Conservation (phyloP, 2,888 invertebrate genomes). For the Rhagonycha fulva region DNA sequence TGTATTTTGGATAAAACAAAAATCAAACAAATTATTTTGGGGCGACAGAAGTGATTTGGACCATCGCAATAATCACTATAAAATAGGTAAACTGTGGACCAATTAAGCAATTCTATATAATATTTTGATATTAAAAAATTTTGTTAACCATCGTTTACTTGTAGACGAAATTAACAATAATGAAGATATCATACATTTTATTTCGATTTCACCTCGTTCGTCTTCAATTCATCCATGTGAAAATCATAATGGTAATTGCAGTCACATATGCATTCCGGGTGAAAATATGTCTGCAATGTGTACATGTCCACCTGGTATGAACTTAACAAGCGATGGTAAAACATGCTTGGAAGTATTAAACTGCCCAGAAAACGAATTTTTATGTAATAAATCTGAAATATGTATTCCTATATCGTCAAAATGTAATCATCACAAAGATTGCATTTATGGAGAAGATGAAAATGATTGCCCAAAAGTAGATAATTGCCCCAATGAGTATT, state of each 20-base stretch:
- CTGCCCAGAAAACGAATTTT: slow-evolving; percentile 56
- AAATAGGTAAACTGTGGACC: neutral
- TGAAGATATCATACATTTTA: slow-evolving; percentile 55
- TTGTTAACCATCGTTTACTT: neutral
- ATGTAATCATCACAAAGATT: slow-evolving; percentile 51
- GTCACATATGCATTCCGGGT: slow-evolving; percentile 71
- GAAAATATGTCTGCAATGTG: slow-evolving; percentile 49
- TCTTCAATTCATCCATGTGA: slow-evolving; percentile 62
- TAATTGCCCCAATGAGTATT: slow-evolving; percentile 55
- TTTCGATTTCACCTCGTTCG: slow-evolving; percentile 55
- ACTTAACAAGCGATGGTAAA: slow-evolving; percentile 57
- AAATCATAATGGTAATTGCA: slow-evolving; percentile 66
- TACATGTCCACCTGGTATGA: slow-evolving; percentile 70
- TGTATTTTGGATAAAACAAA: neutral
- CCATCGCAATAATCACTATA: neutral
- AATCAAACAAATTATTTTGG: neutral
- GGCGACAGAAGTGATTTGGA: neutral
- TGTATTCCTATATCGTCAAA: slow-evolving; percentile 46
- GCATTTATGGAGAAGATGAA: slow-evolving; percentile 52
- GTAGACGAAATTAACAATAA: slow-evolving; percentile 17
- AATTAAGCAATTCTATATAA: too few species aligned
- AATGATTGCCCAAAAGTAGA: slow-evolving; percentile 42
- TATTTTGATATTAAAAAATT: too few species aligned
- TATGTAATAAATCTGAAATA: slow-evolving; percentile 57
- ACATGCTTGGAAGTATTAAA: slow-evolving; percentile 61